Evolutionary conservation across 2,113 vertebrate genomes (phyloP).

Genomic region (Gymnogyps californianus): DNA sequence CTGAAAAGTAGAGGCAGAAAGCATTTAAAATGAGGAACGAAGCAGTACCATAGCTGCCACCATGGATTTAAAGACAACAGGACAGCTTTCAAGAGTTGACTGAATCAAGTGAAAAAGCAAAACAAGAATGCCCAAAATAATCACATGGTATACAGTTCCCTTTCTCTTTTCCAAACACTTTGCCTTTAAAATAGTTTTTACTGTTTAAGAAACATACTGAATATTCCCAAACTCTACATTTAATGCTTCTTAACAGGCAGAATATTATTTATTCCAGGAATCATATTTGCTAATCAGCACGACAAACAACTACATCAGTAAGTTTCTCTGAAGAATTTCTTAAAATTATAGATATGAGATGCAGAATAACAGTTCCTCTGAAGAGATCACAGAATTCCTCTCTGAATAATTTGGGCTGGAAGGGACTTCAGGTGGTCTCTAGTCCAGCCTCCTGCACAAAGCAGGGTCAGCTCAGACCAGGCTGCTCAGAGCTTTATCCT

Average conservation of each 20-base stretch:
- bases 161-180: neutral
- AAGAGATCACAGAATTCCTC: neutral
- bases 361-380: neutral
- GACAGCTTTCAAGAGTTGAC: slow-evolving; percentile 36
- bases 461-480: neutral
- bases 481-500: neutral
- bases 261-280: neutral
- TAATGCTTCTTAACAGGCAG: neutral
- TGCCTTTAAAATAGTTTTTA: neutral
- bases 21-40: slow-evolving; percentile 61
- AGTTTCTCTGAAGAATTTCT: neutral
- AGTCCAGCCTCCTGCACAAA: neutral
- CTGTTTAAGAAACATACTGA: neutral
- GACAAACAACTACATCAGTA: neutral
- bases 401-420: neutral
- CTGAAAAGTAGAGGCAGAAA: slow-evolving; percentile 56
- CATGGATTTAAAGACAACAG: slow-evolving; percentile 43
- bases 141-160: neutral
- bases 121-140: neutral
- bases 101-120: neutral
- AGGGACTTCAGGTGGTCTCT: neutral
- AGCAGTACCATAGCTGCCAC: neutral
- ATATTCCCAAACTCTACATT: neutral
- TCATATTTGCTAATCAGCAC: neutral
- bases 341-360: neutral